Conservation (phyloP, 1,140 invertebrate genomes). For the Drosophila tani region DNA sequence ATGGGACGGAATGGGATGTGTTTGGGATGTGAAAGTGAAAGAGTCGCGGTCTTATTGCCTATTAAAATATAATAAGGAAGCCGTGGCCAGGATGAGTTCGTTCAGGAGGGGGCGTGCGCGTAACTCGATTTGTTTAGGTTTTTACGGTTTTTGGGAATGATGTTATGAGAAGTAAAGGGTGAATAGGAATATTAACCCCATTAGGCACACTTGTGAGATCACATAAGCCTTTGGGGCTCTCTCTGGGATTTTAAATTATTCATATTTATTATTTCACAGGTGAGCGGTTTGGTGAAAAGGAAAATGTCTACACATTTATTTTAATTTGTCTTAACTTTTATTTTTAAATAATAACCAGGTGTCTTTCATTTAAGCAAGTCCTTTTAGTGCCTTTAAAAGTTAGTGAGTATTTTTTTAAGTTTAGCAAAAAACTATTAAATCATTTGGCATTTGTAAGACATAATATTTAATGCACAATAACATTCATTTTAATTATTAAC, state of each 20-base stretch:
- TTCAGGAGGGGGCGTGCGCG: constrained; percentile 23
- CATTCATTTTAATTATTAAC: too few relatives aligned
- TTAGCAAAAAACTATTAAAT: too few relatives aligned
- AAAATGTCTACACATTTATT: too few relatives aligned
- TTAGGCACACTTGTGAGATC: constrained; percentile 8
- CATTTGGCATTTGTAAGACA: too few relatives aligned
- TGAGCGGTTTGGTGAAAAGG: too few relatives aligned
- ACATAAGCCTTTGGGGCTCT: neutral
- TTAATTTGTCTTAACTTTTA: too few relatives aligned
- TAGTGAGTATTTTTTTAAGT: too few relatives aligned
- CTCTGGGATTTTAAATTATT: neutral
- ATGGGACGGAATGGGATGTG: constrained; percentile 33
- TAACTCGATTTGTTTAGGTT: constrained; percentile 33
- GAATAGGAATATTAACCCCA: constrained; percentile 6
- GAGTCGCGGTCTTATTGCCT: constrained; percentile 40
- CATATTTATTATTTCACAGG: neutral
- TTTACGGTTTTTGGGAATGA: constrained; percentile 2
- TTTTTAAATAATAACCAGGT: too few relatives aligned
- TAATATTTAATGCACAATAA: too few relatives aligned
- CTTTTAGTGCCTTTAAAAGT: too few relatives aligned
- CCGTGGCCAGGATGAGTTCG: constrained; percentile 29
- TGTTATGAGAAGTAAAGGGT: constrained; percentile 3
- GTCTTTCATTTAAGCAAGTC: too few relatives aligned
- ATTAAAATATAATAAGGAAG: constrained; percentile 55
- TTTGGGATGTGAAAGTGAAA: constrained; percentile 52